Base-by-base conservation (phyloP, 2,113 vertebrate genomes). In the Microtus richardsoni region DNA sequence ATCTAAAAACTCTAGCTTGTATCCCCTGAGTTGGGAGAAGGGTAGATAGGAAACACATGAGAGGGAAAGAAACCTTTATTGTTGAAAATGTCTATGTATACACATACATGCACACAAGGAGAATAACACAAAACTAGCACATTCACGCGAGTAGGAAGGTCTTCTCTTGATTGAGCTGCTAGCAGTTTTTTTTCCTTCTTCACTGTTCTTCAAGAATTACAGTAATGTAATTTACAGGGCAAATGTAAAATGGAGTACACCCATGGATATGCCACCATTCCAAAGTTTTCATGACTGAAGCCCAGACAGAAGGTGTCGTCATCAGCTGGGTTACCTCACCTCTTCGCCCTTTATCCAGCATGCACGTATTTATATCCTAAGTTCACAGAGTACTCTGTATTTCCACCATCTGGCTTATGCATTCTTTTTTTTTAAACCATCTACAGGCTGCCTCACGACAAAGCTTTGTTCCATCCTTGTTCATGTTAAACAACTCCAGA, bases 341-440 rank as follows among this genome's bases (percentile, higher is more conserved):
- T 96, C 93, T 97, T 97, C 97, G 94, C 95, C 98, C 95, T 91
- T 97, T 97, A 96, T 22, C 96, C 94, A 97, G 96, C 91, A 97
- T 85, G 96, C 97, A 98, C 96, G 95, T 98, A 97, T 41, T 5
- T 93, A 97, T 97, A 98, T 98, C 88, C 41, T 97, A 97, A 96
- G 93, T 97, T 98, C 97, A 95, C 91, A 94, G n/a, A 98, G 98
- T 98, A 98, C 96, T 98, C 97, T 98, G 89, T 98, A 97, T 93
- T 98, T 98, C 98, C 97, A 96, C 98, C 98, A 98, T 98, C 98
- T 98, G 98, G 98, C 97, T 98, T 98, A 98, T 98, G 98, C 96
- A 98, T 98, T 98, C 98, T 98, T 98, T 49, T 49, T 49, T 49
- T 49, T 12, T 49, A 49, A 49, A 49, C 11, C 49, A 49, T 66